These are phyloP conservation scores for Pterois miles DNA, from an alignment of 2,797 vertebrate species.

Conservation along the genomic window DNA sequence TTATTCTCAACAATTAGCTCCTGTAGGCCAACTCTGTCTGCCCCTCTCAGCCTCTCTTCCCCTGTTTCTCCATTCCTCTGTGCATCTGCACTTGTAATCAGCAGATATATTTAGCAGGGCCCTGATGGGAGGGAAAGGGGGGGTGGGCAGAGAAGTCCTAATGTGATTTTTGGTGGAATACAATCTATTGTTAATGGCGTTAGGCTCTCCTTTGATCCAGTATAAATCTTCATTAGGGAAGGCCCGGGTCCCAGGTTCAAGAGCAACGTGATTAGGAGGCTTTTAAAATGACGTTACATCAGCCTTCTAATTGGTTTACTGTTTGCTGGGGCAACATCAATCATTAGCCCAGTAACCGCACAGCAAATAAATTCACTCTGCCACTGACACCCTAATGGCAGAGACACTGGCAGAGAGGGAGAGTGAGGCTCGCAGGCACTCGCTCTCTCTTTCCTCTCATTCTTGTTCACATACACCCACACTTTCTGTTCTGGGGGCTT, in stretches of 20 bases:
- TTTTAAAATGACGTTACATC: conserved; percentile 99
- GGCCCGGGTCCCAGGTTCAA: conserved; percentile 94
- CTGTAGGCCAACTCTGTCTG: conserved; percentile 53
- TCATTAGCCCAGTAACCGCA: conserved; percentile 95
- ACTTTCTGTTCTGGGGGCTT: conserved; percentile 73
- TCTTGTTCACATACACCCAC: conserved; percentile 76
- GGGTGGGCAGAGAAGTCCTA: conserved; percentile 81
- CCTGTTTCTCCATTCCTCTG: conserved; percentile 70
- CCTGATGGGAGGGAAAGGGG: conserved; percentile 75
- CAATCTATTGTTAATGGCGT: conserved; percentile 99
- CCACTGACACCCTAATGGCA: conserved; percentile 95
- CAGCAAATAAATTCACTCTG: conserved; percentile 97
- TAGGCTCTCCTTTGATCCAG: conserved; percentile 95
- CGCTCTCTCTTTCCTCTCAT: conserved; percentile 67
- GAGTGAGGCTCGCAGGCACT: conserved; percentile 71
- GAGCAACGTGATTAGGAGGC: conserved; percentile 98
- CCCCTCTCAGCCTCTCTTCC: conserved; percentile 42
- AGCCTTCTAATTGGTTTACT: conserved; percentile 99
- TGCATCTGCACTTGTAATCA: conserved; percentile 82
- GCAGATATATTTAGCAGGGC: conserved; percentile 85
- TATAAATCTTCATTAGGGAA: conserved; percentile 99
- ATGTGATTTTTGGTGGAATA: conserved; percentile 90
- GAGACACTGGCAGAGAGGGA: conserved; percentile 82
- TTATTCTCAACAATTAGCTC: conserved; percentile 70
- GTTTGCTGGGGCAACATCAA: conserved; percentile 97